A percentile compares a stretch with the other conserved stretches of the same genome.
Conservation (phyloP, 23 tunicate species). For the Pegea sp. region DNA sequence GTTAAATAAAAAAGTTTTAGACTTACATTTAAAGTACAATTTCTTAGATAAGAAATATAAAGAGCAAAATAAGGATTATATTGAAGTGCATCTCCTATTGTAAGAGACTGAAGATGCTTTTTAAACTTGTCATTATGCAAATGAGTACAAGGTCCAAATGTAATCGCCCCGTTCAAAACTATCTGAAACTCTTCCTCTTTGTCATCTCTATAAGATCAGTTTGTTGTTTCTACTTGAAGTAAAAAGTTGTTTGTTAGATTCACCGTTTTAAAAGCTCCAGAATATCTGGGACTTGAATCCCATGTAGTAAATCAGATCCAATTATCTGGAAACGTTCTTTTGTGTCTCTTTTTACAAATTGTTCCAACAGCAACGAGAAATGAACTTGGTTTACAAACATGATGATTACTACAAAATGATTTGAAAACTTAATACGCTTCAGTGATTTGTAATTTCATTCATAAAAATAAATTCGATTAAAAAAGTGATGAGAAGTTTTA, state of each 20-base stretch:
- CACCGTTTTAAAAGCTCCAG: too few species aligned
- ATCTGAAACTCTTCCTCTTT: too few species aligned
- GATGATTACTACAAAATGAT: constrained; percentile 18
- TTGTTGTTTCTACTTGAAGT: too few species aligned
- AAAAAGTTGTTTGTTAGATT: too few species aligned
- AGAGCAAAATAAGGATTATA: constrained; percentile 27
- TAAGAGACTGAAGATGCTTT: constrained; percentile 6
- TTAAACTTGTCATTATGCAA: constrained; percentile 3
- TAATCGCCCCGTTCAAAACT: constrained; percentile 20
- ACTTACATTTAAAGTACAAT: constrained; percentile 15
- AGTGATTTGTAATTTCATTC: too few species aligned
- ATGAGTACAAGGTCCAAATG: constrained; percentile 6
- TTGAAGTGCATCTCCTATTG: constrained; percentile 3
- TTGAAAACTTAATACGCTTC: too few species aligned
- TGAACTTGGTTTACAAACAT: constrained; percentile 6
- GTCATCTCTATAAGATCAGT: too few species aligned
- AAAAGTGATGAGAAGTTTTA: too few species aligned
- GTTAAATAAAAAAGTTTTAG: not conserved
- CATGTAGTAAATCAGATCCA: constrained; percentile 25
- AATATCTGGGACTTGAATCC: not conserved
- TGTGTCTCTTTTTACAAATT: not conserved
- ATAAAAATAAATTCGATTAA: too few species aligned
- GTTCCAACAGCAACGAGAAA: constrained; percentile 2
- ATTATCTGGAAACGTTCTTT: constrained; percentile 25
- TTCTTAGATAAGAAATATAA: constrained; percentile 8